Evolutionary conservation across 2,113 vertebrate genomes (phyloP).

Genomic region (Vombatus ursinus): DNA sequence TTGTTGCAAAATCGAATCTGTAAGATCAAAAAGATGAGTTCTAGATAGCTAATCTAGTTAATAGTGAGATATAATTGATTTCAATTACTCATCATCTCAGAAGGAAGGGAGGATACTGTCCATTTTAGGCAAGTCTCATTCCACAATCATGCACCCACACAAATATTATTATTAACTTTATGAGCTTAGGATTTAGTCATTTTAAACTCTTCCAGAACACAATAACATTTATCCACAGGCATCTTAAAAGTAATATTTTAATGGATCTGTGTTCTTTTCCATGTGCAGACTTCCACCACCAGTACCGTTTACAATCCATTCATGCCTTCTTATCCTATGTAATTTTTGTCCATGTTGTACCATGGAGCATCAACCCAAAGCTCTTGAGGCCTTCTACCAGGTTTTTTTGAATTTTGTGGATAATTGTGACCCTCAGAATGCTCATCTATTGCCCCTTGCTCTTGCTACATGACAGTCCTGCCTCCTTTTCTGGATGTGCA

Average conservation of each 20-base stretch:
- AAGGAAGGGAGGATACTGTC: constrained; percentile 55
- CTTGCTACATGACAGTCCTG: neutral
- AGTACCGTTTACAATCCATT: neutral
- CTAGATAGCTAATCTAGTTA: constrained; percentile 71
- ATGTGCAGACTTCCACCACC: neutral
- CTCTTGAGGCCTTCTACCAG: neutral
- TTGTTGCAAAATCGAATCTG: constrained; percentile 61
- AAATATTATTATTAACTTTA: constrained; percentile 68
- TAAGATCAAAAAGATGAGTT: constrained; percentile 66
- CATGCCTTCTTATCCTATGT: neutral
- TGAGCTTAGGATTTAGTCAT: constrained; percentile 49
- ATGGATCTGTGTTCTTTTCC: neutral
- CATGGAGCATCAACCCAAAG: neutral
- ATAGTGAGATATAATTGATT: constrained; percentile 72
- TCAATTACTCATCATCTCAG: constrained; percentile 67
- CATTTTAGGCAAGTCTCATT: constrained; percentile 57
- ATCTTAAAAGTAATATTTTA: neutral
- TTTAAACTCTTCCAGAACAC: constrained; percentile 51
- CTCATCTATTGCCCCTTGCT: neutral
- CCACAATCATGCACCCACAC: constrained; percentile 51
- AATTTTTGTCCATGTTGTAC: neutral
- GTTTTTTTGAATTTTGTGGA: neutral
- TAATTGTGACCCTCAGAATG: neutral
- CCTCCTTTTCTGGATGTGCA: neutral
- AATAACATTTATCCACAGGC: constrained; percentile 8